Evolutionary conservation across 2,888 invertebrate species (phyloP), one percentile per base, ranked within the genome.

Genomic region (Sclerodermus sp.): DNA sequence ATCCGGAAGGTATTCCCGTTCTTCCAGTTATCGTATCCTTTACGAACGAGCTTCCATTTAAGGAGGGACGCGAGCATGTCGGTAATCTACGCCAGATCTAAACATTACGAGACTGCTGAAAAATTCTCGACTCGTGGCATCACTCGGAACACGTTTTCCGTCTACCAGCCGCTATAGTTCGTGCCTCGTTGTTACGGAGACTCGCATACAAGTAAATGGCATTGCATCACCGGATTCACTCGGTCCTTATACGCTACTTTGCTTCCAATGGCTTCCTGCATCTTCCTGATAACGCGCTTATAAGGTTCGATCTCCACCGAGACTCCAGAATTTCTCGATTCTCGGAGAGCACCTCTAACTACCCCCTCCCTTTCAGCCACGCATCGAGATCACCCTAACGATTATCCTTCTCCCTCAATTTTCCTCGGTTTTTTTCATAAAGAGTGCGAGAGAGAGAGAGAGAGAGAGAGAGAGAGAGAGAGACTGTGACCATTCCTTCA

Each of bases 251-350:
- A 69, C 57, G 68, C 55, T 69, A 64, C 60, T 64, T 65, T 62
- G 51, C 50, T 59, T 51, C 58, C 57, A 55, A 58, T 51, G 62
- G 70, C 69, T 70, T 71, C 70, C 70, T 70, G 66, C 68, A 69
- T 65, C 64, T 8, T 23, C 64, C 62, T 67, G 70, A 68, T 66
- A 65, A 68, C 66, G 60, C 64, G 61, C 71, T 64, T 70, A 68
- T 69, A 71, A 65, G 70, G 69, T 54, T 53, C 57, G 62, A 23
- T 23, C 51, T 49, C 52, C 47, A 53, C 47, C 55, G 47, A 39
- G 45, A 42, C 43, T 36, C 38, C 14, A 14, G 30, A n/a, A n/a
- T n/a, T n/a, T n/a, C n/a, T n/a, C n/a, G n/a, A n/a, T n/a, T n/a
- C n/a, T n/a, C n/a, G n/a, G n/a, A n/a, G n/a, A n/a, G n/a, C n/a